phyloP scores from a whole-genome alignment of 2,797 vertebrate species.

The Oryzias sinensis region DNA sequence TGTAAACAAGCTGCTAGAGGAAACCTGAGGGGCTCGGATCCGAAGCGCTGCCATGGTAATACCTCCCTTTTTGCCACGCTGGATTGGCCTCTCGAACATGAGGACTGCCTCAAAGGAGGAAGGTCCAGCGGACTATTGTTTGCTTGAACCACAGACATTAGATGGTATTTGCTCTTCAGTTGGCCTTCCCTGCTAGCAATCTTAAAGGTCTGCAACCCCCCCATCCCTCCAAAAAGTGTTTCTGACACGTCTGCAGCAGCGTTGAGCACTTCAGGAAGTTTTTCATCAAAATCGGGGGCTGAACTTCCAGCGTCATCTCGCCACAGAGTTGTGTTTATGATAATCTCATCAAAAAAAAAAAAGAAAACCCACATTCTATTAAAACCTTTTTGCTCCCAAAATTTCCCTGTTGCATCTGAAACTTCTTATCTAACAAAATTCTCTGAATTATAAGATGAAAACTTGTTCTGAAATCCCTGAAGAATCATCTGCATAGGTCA shows the following conservation, averaged over 20 bases:
- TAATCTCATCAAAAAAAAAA: too few relatives aligned
- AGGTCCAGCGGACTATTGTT: slow-evolving; percentile 19
- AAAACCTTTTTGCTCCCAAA: too few relatives aligned
- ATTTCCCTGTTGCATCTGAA: too few relatives aligned
- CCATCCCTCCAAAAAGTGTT: slow-evolving; percentile 8
- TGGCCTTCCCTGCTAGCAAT: slow-evolving; percentile 21
- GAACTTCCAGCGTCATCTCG: background rate
- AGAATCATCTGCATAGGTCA: too few relatives aligned
- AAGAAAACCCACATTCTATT: too few relatives aligned
- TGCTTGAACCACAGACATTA: slow-evolving; percentile 39
- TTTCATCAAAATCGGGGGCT: background rate
- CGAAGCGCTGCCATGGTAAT: slow-evolving; percentile 62
- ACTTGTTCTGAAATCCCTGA: too few relatives aligned
- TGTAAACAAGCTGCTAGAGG: slow-evolving; percentile 73
- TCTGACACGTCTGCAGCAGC: background rate
- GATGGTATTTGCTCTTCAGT: slow-evolving; percentile 25
- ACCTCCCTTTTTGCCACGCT: slow-evolving; percentile 62
- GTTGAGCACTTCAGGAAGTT: slow-evolving; percentile 4
- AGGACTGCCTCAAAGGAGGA: slow-evolving; percentile 51
- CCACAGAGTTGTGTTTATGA: too few relatives aligned
- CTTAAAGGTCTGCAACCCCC: slow-evolving; percentile 25
- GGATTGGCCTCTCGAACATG: slow-evolving; percentile 56
- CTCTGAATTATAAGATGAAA: too few relatives aligned
- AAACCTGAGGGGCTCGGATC: slow-evolving; percentile 65
- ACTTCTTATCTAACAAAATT: too few relatives aligned